Conservation (phyloP, 2,797 vertebrate genomes). For the Oceanodroma leucorhoa region DNA sequence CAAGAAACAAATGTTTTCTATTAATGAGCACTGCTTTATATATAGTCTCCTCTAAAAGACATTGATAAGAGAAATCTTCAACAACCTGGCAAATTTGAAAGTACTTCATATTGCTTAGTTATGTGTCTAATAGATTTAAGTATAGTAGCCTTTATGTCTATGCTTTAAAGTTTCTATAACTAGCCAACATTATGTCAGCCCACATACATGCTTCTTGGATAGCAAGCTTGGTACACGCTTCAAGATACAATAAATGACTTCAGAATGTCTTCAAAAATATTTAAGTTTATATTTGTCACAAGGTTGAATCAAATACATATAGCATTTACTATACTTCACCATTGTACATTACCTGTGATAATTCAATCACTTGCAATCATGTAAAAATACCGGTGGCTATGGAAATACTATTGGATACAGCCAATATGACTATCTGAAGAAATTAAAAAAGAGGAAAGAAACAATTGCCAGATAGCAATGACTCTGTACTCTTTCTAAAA, state of each 20-base stretch:
- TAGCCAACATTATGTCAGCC: not conserved
- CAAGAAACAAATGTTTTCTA: not conserved
- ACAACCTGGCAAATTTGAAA: rapidly evolving
- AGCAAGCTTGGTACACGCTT: not conserved
- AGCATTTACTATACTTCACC: not conserved
- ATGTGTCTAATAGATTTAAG: not conserved
- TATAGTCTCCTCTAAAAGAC: not conserved
- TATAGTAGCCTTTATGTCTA: not conserved
- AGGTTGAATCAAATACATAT: not conserved
- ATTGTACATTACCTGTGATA: not conserved
- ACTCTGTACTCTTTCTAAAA: not conserved
- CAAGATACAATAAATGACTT: not conserved
- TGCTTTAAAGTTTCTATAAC: not conserved
- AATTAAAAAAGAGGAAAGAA: not conserved
- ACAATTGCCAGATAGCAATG: not conserved
- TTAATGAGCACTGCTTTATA: not conserved
- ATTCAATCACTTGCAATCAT: not conserved
- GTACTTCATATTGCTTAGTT: not conserved
- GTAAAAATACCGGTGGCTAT: not conserved
- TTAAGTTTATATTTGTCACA: not conserved
- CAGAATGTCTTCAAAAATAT: not conserved
- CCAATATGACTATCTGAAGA: not conserved
- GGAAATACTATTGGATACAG: not conserved
- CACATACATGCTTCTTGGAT: rapidly evolving
- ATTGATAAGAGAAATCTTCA: not conserved